Conservation (phyloP, 2,888 invertebrate genomes). For the Caenorhabditis wallacei region DNA sequence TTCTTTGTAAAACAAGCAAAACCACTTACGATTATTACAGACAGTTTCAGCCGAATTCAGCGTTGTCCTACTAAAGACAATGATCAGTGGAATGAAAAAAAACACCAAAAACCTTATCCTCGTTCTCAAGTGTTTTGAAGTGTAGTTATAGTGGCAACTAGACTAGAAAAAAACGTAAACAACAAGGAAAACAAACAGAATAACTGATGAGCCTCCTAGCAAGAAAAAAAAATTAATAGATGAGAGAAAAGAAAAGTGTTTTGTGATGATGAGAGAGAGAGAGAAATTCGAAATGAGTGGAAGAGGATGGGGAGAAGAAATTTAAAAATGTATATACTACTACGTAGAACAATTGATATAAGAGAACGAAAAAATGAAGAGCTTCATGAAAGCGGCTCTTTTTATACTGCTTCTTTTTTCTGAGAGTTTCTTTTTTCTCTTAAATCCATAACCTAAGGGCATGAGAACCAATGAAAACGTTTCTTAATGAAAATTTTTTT, state of each 20-base stretch:
- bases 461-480: constrained; percentile 18
- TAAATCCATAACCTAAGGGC: constrained; percentile 14
- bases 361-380: not conserved
- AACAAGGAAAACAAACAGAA: constrained; percentile 28
- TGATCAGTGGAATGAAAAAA: not conserved
- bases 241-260: constrained; percentile 33
- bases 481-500: constrained; percentile 4
- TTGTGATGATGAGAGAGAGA: not conserved
- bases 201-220: constrained; percentile 10
- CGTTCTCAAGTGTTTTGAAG: constrained; percentile 15
- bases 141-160: constrained; percentile 2
- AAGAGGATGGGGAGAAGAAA: constrained; percentile 10
- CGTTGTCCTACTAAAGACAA: not conserved
- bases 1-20: not conserved
- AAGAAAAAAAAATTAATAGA: constrained; percentile 25
- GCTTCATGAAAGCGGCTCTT: not conserved
- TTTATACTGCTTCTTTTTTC: constrained; percentile 31
- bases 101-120: constrained; percentile 2
- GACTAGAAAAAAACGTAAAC: not conserved
- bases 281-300: constrained; percentile 12
- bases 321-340: not conserved
- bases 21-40: not conserved
- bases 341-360: constrained; percentile 26
- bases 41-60: not conserved
- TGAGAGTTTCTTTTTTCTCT: not conserved